Conservation (phyloP, 2,888 invertebrate species). For the Pammene fasciana region DNA sequence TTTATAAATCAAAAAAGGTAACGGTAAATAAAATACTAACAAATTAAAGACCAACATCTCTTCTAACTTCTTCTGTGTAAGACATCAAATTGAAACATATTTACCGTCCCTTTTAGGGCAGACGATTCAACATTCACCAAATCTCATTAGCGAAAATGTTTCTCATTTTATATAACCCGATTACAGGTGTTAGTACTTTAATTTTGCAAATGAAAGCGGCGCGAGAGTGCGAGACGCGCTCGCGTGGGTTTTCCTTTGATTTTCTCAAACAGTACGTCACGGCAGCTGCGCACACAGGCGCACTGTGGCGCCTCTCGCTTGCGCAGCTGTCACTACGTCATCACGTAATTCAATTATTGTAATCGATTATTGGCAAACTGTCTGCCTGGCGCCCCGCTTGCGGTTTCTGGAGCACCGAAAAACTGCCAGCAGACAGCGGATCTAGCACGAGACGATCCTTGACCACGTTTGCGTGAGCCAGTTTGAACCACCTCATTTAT, state of each 20-base stretch:
- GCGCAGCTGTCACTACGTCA: slow-evolving; percentile 78
- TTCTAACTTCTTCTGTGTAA: no score
- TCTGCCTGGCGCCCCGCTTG: slow-evolving; percentile 62
- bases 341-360: slow-evolving; percentile 71
- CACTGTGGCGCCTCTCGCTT: slow-evolving; percentile 55
- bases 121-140: slow-evolving; percentile 30
- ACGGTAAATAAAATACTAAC: no score
- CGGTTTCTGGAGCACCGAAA: slow-evolving; percentile 58
- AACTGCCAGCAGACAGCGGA: slow-evolving; percentile 42
- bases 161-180: slow-evolving; percentile 44
- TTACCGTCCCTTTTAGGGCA: slow-evolving; percentile 18
- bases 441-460: slow-evolving; percentile 54
- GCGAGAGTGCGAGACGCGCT: slow-evolving; percentile 46
- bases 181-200: slow-evolving; percentile 66
- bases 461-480: slow-evolving; percentile 53
- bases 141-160: slow-evolving; percentile 14
- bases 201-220: slow-evolving; percentile 65
- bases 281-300: slow-evolving; percentile 71
- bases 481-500: slow-evolving; percentile 50
- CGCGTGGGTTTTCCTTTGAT: slow-evolving; percentile 75
- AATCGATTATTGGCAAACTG: slow-evolving; percentile 75
- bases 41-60: no score
- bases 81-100: background rate
- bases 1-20: no score
- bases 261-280: slow-evolving; percentile 68